Evolutionary conservation across 2,888 invertebrate genomes (phyloP).

Genomic region (Gymnoscelis rufifasciata): DNA sequence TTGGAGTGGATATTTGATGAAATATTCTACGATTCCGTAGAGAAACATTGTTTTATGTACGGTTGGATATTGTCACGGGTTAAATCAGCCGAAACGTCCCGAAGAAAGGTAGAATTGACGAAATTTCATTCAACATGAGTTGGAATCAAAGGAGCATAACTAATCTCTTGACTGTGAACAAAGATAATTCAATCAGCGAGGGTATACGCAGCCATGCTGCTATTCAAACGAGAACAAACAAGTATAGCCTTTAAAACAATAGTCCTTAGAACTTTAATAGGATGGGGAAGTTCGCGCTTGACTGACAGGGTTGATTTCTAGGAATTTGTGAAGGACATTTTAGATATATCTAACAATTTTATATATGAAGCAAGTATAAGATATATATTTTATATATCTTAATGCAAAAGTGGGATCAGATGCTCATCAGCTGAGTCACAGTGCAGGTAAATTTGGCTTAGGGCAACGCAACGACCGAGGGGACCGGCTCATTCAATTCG

Average conservation of each 20-base stretch:
- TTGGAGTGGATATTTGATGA: too few relatives aligned
- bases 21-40: background rate
- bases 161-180: conserved; percentile 38
- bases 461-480: too few relatives aligned
- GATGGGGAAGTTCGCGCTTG: conserved; percentile 1
- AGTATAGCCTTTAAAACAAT: conserved; percentile 4
- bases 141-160: conserved; percentile 39
- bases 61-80: conserved; percentile 2
- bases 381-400: too few relatives aligned
- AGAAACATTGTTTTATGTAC: background rate
- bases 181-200: conserved; percentile 49
- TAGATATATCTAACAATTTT: conserved; percentile 23
- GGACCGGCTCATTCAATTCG: too few relatives aligned
- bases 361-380: too few relatives aligned
- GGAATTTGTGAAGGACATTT: conserved; percentile 14
- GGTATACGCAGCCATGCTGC: conserved; percentile 22
- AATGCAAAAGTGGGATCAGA: too few relatives aligned
- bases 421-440: too few relatives aligned
- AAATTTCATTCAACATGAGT: conserved; percentile 34
- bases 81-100: conserved; percentile 10
- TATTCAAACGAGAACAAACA: conserved; percentile 12
- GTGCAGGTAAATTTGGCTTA: too few relatives aligned
- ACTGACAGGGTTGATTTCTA: conserved; percentile 11
- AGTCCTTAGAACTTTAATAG: background rate
- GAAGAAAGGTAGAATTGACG: conserved; percentile 22